phyloP scores from a whole-genome alignment of 2,113 vertebrate species.

The Lethenteron camtschaticum region DNA sequence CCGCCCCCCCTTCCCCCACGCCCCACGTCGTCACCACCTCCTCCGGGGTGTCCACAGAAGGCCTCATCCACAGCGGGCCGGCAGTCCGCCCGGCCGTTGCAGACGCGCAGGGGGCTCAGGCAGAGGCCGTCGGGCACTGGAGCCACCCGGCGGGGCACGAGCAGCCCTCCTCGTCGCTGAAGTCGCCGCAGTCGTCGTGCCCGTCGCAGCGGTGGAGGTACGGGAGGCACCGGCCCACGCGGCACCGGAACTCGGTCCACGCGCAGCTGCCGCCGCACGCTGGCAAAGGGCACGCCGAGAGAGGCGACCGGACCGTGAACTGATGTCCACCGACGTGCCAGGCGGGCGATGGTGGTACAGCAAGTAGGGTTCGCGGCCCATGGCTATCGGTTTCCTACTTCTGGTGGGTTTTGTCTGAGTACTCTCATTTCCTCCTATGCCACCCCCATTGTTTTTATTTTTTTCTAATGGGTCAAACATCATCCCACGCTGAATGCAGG shows the following conservation, averaged over 20 bases:
- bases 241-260: slow-evolving; percentile 35
- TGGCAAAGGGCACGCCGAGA: slow-evolving; percentile 12
- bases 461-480: too few species aligned
- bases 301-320: background rate
- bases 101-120: slow-evolving; percentile 25
- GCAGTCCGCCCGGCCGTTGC: slow-evolving; percentile 40
- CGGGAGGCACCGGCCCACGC: slow-evolving; percentile 30
- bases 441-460: too few species aligned
- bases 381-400: too few species aligned
- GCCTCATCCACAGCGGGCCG: slow-evolving; percentile 34
- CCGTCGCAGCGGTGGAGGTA: slow-evolving; percentile 43
- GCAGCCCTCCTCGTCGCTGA: slow-evolving; percentile 44
- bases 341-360: too few species aligned
- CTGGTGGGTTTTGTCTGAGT: too few species aligned
- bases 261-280: slow-evolving; percentile 40
- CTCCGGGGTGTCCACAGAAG: slow-evolving; percentile 21
- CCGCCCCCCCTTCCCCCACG: too few species aligned
- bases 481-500: too few species aligned
- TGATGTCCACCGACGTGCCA: too few species aligned
- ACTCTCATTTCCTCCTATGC: too few species aligned
- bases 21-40: too few species aligned
- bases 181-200: slow-evolving; percentile 49
- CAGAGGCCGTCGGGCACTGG: slow-evolving; percentile 36
- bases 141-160: slow-evolving; percentile 28
- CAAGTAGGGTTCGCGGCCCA: too few species aligned